phyloP scores from a whole-genome alignment of 1,140 invertebrate species.

The Cheumatopsyche charites region DNA sequence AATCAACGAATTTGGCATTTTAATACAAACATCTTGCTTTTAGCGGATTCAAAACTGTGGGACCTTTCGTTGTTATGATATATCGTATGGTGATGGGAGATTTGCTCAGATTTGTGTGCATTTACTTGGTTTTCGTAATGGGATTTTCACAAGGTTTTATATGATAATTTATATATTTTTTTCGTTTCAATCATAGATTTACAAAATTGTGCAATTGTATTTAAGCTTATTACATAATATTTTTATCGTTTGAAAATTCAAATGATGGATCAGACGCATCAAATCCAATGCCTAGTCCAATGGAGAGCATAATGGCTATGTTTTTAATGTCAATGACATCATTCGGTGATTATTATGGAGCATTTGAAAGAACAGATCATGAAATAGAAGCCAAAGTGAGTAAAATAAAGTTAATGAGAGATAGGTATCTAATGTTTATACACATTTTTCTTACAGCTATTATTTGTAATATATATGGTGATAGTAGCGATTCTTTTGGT shows the following conservation, averaged over 20 bases:
- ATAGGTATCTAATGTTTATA: constrained; percentile 28
- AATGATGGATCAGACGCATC: constrained; percentile 73
- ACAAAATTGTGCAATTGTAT: constrained; percentile 2
- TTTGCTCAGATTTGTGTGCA: constrained; percentile 91
- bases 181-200: constrained; percentile 28
- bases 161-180: constrained; percentile 12
- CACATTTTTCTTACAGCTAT: constrained; percentile 65
- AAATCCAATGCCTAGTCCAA: constrained; percentile 87
- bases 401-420: not conserved
- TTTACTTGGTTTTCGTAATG: constrained; percentile 96
- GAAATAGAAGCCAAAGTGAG: constrained; percentile 85
- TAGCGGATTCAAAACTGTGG: constrained; percentile 96
- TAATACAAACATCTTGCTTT: constrained; percentile 48
- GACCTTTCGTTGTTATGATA: constrained; percentile 99
- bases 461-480: constrained; percentile 96
- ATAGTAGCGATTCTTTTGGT: constrained; percentile 94
- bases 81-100: constrained; percentile 98
- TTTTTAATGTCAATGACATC: constrained; percentile 97
- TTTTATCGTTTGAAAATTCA: constrained; percentile 83
- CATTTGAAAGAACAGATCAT: constrained; percentile 87
- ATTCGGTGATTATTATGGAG: constrained; percentile 91
- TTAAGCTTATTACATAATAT: constrained; percentile 91
- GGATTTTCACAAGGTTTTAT: constrained; percentile 92
- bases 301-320: constrained; percentile 95
- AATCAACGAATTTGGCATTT: too few species aligned